Base-by-base conservation (phyloP, 2,888 invertebrate species). In the Lasioglossum marginatum region DNA sequence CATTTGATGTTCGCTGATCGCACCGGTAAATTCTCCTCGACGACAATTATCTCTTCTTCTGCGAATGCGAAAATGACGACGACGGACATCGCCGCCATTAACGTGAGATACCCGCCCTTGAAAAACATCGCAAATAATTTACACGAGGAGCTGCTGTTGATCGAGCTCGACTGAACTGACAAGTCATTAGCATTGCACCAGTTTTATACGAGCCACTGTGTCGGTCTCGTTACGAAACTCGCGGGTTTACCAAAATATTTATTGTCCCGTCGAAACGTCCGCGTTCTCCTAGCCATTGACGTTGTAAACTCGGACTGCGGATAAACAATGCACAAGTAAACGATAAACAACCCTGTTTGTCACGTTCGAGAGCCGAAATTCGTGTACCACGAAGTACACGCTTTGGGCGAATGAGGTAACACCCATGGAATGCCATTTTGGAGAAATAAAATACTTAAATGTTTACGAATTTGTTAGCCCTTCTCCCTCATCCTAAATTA, bases 1-100 rank as follows among this genome's bases (percentile, higher is more conserved):
- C 96, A 93, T 87, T 94, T 94, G 83, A 95, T 93, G 48, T 93
- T 93, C 23, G 45, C 16, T 1, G 23, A 6, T 0, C 8, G 19
- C 10, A 10, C 19, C 31, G 31, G 31, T 16, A 4, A 0, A 4
- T 19, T 5, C 48, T 19, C 72, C n/a, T 66, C 66, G 34, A 27
- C 27, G 23, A 71, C 16, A 0, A 43, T n/a, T 0, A 16, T 2
- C 40, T 71, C 70, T 27, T 71, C 70, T 1, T 71, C 40, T 0
- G 40, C 43, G 4, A 23, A 12, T n/a, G 70, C 45, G 4, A 14
- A 72, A 34, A 85, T 85, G 5, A 87, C 84, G 45, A 88, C 86
- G 66, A 90, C 81, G 73, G 77, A 74, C 1, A 87, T 60, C 48
- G 84, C 74, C 79, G 90, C 79, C 82, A 87, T 60, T n/a, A 81